phyloP scores from a whole-genome alignment of 2,888 invertebrate species.

The Rhodophaea formosa region DNA sequence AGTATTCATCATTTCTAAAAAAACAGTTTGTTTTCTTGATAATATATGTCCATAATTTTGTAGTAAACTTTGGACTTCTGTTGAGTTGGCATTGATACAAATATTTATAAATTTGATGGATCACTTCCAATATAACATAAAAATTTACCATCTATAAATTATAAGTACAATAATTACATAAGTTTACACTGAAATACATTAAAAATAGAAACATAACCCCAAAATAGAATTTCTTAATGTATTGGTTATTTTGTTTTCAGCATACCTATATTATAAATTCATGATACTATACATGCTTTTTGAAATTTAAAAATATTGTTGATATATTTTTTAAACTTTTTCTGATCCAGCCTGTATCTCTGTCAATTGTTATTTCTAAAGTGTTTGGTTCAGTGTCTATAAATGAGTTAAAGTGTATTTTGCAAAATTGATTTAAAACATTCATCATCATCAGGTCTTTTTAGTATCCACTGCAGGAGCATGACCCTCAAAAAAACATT shows the following conservation, averaged over 20 bases:
- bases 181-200: background rate
- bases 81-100: constrained; percentile 51
- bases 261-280: no score
- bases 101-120: constrained; percentile 34
- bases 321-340: no score
- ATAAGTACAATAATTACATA: constrained; percentile 1
- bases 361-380: no score
- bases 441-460: no score
- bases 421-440: no score
- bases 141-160: background rate
- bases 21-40: background rate
- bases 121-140: constrained; percentile 21
- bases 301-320: no score
- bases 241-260: background rate
- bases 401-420: no score
- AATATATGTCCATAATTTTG: constrained; percentile 10
- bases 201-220: constrained; percentile 1
- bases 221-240: background rate
- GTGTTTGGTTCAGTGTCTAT: no score
- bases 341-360: no score
- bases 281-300: no score
- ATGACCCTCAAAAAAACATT: no score
- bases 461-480: no score
- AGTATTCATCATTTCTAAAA: constrained; percentile 8
- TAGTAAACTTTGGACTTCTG: constrained; percentile 62